Base-by-base conservation (phyloP, 2,888 invertebrate species). In the Sisyra terminalis region DNA sequence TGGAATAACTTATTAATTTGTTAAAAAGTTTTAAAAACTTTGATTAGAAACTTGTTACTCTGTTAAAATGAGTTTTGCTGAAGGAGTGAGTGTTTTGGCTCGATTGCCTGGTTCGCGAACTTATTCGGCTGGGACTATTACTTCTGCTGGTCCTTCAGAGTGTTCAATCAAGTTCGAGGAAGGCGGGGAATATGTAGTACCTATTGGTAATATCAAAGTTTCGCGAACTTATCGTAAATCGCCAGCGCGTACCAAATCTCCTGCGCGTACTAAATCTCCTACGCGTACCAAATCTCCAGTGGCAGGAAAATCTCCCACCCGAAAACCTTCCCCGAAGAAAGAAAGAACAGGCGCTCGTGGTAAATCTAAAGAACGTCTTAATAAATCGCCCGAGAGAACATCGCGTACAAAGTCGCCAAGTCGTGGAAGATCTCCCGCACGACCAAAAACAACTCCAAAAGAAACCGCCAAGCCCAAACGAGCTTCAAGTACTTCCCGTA, bases 281-380 rank as follows among this genome's bases (percentile, higher is more conserved):
- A 47, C 47, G 3, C 48, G 50, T 24, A 17, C 42, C 13, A 50
- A 45, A 42, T 66, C 66, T 10, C 66, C 66, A 29, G 57, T 63
- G 45, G 59, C 67, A 15, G 44, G 4, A 36, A 49, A 47, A 42
- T 67, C 68, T 55, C 66, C 68, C 53, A 65, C 61, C 48, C 45
- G 44, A 42, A 46, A 32, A 17, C 52, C 48, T 36, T 55, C 61
- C 7, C 57, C 65, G 29, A 58, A 63, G 13, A 64, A 67, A 17
- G 11, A 34, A 7, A 43, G 37, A 37, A 30, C 43, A 13, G 30
- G 37, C 29, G 46, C 44, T 8, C 47, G 51, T 44, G 18, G 44
- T 1, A 51, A 47, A 44, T 31, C 34, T 8, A 40, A 44, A 10
- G 42, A 29, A 34, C 18, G 44, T 42, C n/a, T 36, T 8, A 44